Percentiles rank a stretch among this genome's conserved stretches.
Conservation (phyloP, 1,140 invertebrate genomes). For the Ephestia elutella region DNA sequence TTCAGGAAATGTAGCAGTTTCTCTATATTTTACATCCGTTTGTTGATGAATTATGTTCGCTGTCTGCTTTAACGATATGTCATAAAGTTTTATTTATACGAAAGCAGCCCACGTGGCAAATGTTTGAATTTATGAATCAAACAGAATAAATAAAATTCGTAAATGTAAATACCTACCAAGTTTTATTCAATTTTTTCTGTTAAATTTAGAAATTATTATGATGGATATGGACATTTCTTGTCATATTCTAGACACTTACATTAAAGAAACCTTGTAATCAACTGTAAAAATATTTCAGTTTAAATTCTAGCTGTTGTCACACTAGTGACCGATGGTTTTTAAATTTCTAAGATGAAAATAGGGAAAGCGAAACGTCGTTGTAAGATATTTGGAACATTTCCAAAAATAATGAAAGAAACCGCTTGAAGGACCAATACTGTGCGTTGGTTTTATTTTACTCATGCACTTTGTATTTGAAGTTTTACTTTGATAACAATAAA, state of each 20-base stretch:
- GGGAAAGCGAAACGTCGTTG: conserved; percentile 69
- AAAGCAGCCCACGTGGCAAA: conserved; percentile 7
- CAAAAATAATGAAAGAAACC: conserved; percentile 64
- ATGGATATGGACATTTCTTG: conserved; percentile 2
- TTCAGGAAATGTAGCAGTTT: neutral
- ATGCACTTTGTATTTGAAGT: conserved; percentile 9
- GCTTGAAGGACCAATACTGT: conserved; percentile 51
- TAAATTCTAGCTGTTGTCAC: conserved; percentile 68
- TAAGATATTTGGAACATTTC: conserved; percentile 61
- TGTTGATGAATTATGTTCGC: conserved; percentile 12
- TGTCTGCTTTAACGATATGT: conserved; percentile 15
- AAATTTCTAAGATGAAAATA: conserved; percentile 72
- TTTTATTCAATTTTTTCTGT: neutral
- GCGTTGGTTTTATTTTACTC: conserved; percentile 26
- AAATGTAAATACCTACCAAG: neutral
- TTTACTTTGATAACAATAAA: neutral
- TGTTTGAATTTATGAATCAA: conserved; percentile 7
- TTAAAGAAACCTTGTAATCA: conserved; percentile 59
- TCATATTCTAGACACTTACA: neutral
- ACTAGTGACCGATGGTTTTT: conserved; percentile 69
- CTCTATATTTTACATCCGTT: neutral
- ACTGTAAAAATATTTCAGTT: conserved; percentile 70
- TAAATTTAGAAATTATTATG: neutral
- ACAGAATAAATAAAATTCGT: neutral
- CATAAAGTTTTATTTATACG: conserved; percentile 25